Evolutionary conservation across 2,113 vertebrate genomes (phyloP), one percentile per base, ranked within the genome.

Genomic region (Campylomormyrus tamandua): DNA sequence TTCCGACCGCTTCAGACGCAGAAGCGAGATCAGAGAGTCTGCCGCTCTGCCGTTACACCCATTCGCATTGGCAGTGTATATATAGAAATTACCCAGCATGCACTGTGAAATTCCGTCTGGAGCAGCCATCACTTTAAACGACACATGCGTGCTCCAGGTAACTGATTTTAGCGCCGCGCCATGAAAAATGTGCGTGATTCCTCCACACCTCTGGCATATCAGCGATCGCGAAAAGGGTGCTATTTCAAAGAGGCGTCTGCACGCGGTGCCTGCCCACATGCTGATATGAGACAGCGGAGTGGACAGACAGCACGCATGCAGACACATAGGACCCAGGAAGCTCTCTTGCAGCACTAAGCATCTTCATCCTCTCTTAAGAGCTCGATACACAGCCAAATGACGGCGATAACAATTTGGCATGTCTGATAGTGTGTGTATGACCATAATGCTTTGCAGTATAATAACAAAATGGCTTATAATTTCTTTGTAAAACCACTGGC

Each of bases 71-170:
- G 1, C 35, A 5, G 74, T 19, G 74, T 80, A 80, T 80, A 42
- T 80, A 80, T 80, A 80, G 74, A 80, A 80, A 19, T 42, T 77
- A 84, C 39, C 45, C 83, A 84, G 45, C 83, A 83, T 83, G 77
- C 77, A 45, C 77, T 83, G 77, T 19, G 39, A 21, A 45, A 83
- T 42, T 45, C 35, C 77, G 5, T 48, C 19, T 84, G 83, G 42
- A 46, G 9, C 19, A 84, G 83, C 45, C 45, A 24, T 46, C 19
- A 84, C 45, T 84, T 45, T 84, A 84, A 48, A 48, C 19, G 45
- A 24, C 83, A 84, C 83, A 24, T 84, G 45, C 39, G 3, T 46
- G 21, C 24, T 84, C 83, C 39, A 84, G 39, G 83, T 84, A 46
- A n/a, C 74, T 39, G 83, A 48, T 84, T 84, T 84, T 84, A 45